phyloP scores from a whole-genome alignment of 35 echinoderm and acorn worm genomes.

The Nesometra sesokonis region DNA sequence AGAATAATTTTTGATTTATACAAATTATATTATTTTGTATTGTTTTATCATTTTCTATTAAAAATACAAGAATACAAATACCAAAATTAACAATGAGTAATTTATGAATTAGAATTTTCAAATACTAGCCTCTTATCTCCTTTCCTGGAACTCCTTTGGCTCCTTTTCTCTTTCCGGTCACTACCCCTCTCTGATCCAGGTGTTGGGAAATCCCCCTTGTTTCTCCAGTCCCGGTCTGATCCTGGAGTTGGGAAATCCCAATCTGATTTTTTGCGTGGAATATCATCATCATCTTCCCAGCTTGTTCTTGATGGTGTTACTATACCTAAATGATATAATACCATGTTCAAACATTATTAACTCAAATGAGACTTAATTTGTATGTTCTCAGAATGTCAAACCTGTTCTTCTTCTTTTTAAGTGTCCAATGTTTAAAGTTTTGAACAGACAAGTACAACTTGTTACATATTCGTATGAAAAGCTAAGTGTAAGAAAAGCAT shows the following conservation, averaged over 20 bases:
- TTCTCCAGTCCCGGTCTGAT: background rate
- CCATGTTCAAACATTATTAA: too few relatives aligned
- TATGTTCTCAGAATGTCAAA: background rate
- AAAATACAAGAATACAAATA: background rate
- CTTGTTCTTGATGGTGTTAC: constrained; percentile 76
- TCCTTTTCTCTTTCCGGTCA: constrained; percentile 17
- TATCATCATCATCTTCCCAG: constrained; percentile 95
- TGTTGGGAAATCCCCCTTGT: background rate
- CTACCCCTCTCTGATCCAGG: background rate
- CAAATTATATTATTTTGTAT: too few relatives aligned
- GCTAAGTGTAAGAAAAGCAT: too few relatives aligned
- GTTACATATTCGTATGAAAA: too few relatives aligned
- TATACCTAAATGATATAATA: constrained; percentile 29
- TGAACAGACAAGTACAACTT: background rate
- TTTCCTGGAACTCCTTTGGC: background rate
- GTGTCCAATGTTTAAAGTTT: background rate
- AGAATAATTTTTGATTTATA: too few relatives aligned
- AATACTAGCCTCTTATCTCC: too few relatives aligned
- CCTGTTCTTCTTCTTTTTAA: background rate
- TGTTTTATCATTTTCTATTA: background rate
- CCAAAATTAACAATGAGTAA: too few relatives aligned
- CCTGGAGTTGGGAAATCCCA: constrained; percentile 60
- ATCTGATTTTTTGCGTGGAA: constrained; percentile 24
- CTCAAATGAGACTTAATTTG: background rate
- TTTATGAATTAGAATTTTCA: too few relatives aligned